Evolutionary conservation across 2,113 vertebrate species (phyloP).

Genomic region (Lepisosteus osseus): DNA sequence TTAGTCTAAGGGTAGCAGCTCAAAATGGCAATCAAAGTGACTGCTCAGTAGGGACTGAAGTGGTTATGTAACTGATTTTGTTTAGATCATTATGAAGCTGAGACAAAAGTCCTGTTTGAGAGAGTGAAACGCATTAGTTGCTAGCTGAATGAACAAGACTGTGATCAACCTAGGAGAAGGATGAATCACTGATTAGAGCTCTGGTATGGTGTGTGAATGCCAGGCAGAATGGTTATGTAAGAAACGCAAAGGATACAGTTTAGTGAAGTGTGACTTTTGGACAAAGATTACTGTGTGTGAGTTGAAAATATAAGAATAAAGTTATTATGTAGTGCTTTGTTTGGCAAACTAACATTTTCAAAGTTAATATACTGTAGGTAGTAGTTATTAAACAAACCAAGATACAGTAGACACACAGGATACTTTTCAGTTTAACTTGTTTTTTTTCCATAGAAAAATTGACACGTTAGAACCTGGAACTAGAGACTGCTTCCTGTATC

Average conservation of each 20-base stretch:
- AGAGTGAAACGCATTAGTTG: not conserved
- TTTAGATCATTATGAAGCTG: not conserved
- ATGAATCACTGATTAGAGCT: constrained; percentile 5
- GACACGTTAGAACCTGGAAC: no score
- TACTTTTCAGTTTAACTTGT: no score
- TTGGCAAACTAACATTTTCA: no score
- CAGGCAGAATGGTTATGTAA: constrained; percentile 11
- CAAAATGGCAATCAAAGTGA: constrained; percentile 29
- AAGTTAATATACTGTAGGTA: no score
- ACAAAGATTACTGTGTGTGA: no score
- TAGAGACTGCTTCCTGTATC: no score
- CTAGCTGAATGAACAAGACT: not conserved
- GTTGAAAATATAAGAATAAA: no score
- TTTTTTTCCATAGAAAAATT: no score
- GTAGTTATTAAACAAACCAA: no score
- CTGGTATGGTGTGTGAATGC: not conserved
- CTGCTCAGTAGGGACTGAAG: constrained; percentile 24
- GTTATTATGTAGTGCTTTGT: no score
- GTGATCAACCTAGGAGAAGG: not conserved
- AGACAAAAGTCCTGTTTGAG: not conserved
- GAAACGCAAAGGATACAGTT: not conserved
- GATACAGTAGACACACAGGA: no score
- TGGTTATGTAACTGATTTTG: constrained; percentile 34
- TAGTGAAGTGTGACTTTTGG: not conserved
- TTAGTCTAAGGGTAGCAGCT: constrained; percentile 18